These are phyloP conservation scores for Philereme vetulata DNA, from an alignment of 2,888 invertebrate genomes.

Conservation along the genomic window DNA sequence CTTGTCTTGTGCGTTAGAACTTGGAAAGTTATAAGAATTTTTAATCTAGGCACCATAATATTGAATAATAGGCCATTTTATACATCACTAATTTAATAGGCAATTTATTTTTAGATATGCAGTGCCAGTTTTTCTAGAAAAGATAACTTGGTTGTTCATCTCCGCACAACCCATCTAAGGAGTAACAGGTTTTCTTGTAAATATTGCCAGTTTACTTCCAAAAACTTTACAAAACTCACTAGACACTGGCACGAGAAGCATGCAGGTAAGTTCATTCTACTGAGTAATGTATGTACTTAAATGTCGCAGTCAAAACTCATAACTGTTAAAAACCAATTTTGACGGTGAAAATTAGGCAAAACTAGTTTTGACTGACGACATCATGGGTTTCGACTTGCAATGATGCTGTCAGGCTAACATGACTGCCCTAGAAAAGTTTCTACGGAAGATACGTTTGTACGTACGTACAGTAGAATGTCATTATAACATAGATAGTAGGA, in stretches of 20 bases:
- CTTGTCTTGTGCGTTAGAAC: no score
- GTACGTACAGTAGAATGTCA: no score
- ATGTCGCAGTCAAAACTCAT: no score
- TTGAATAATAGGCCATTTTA: background rate
- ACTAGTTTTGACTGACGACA: no score
- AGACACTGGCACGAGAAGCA: constrained; percentile 63
- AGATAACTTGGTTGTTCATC: constrained; percentile 89
- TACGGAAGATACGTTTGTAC: no score
- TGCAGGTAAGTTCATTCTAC: constrained; percentile 48
- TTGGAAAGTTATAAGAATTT: no score
- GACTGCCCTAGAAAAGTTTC: no score
- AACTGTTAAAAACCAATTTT: no score
- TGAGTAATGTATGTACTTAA: background rate
- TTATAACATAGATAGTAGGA: no score
- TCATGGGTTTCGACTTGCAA: no score
- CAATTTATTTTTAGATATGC: constrained; percentile 81
- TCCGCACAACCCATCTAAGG: constrained; percentile 81
- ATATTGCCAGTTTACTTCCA: constrained; percentile 57
- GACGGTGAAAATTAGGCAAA: no score
- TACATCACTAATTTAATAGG: background rate
- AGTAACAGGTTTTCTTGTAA: constrained; percentile 57
- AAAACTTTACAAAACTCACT: constrained; percentile 66
- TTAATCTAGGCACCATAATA: background rate
- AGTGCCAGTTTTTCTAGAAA: constrained; percentile 86
- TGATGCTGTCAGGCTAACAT: no score